Base-by-base conservation (phyloP, 1,140 invertebrate species). In the Lasioglossum albipes region DNA sequence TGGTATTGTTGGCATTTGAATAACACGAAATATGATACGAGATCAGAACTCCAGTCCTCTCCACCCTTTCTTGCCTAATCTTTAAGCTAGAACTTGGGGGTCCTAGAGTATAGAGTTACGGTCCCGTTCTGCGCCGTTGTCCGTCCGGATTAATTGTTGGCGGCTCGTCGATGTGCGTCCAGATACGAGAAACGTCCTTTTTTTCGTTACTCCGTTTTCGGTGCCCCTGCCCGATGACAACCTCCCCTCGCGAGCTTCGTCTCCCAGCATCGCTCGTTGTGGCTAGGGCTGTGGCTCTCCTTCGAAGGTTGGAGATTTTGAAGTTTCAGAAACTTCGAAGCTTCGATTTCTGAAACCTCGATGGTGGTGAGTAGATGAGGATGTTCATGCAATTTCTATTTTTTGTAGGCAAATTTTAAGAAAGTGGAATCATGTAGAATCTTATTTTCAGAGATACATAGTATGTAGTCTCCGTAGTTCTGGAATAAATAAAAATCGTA, bases 1-100 rank as follows among this genome's bases (percentile, higher is more conserved):
- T 92, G 90, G 92, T 84, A 92, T 93, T 93, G 92, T 93, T 93
- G 90, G 89, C 88, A 92, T 93, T 93, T 92, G 92, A 93, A 93
- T 93, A 93, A 93, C 91, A 92, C 89, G 92, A 93, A 93, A 93
- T 90, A 92, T 88, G 92, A 93, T 92, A 92, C 78, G 90, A 93
- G 91, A 92, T 92, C 88, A 87, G 81, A 81, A 79, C 77, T 75
- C 78, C 71, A 68, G 69, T 31, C 59, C 75, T 67, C 54, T 71
- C 65, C 69, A 70, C 74, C 78, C 67, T 62, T 68, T 42, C 61
- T 57, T 31, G 62, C 64, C 78, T 70, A 52, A 65, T 83, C 61
- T 86, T 73, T 75, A 83, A 80, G 52, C 84, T 83, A 65, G 57
- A 79, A 72, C 72, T 76, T 80, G 45, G 78, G 76, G 84, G 78